phyloP scores from a whole-genome alignment of 1,140 invertebrate genomes.

The Ostrea denselamellosa region DNA sequence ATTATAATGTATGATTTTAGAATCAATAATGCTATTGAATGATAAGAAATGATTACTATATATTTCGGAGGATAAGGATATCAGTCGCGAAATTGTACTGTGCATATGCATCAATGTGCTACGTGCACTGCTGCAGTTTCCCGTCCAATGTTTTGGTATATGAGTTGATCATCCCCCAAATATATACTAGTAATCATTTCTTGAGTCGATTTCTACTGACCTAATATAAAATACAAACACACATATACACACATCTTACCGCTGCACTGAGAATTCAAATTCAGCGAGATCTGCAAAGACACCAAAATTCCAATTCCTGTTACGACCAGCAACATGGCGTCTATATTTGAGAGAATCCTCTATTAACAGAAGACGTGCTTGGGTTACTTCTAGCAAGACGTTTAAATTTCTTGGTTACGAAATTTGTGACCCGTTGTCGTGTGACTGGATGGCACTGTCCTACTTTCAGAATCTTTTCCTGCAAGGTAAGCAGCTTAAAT shows the following conservation, averaged over 20 bases:
- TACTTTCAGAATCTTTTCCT: not conserved
- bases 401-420: constrained; percentile 5
- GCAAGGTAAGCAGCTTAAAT: not conserved
- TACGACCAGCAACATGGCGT: not conserved
- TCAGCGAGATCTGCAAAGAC: not conserved
- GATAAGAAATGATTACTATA: too few relatives aligned
- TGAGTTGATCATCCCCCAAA: too few relatives aligned
- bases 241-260: not conserved
- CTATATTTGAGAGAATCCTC: not conserved
- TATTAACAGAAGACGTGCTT: not conserved
- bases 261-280: not conserved
- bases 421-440: not conserved
- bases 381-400: not conserved
- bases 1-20: too few relatives aligned
- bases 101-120: too few relatives aligned
- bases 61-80: too few relatives aligned
- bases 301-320: constrained; percentile 4
- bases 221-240: too few relatives aligned
- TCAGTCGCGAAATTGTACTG: too few relatives aligned
- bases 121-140: too few relatives aligned
- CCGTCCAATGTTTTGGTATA: too few relatives aligned
- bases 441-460: not conserved
- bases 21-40: too few relatives aligned
- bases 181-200: too few relatives aligned
- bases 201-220: too few relatives aligned